Percentiles rank a stretch among this genome's conserved stretches.
Evolutionary conservation across 1,140 invertebrate genomes (phyloP).

Genomic region (Aethina tumida): DNA sequence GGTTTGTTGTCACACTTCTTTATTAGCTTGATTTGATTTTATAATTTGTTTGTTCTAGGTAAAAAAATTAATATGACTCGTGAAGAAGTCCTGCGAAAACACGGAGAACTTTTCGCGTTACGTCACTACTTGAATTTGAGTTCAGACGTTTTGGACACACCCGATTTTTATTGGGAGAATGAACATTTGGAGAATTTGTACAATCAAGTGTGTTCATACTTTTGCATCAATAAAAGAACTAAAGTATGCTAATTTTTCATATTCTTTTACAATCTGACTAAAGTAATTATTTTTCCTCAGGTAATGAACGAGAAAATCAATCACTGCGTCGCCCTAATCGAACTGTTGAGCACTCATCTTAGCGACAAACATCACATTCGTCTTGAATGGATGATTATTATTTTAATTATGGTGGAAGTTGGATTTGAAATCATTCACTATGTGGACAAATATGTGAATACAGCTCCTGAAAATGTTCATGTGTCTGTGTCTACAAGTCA

Average conservation of each 20-base stretch:
- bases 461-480: no score
- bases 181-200: slow-evolving; percentile 79
- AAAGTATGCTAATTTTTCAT: slow-evolving; percentile 41
- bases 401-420: slow-evolving; percentile 91
- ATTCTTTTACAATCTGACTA: neutral
- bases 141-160: slow-evolving; percentile 86
- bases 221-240: slow-evolving; percentile 75
- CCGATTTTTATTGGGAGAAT: slow-evolving; percentile 96
- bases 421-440: slow-evolving; percentile 80
- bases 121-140: slow-evolving; percentile 85
- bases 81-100: slow-evolving; percentile 71
- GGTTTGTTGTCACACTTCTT: slow-evolving; percentile 7
- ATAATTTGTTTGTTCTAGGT: slow-evolving; percentile 35
- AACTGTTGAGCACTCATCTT: slow-evolving; percentile 76
- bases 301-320: slow-evolving; percentile 92
- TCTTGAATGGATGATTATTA: slow-evolving; percentile 94
- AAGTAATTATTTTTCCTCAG: slow-evolving; percentile 40
- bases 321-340: slow-evolving; percentile 84
- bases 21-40: neutral
- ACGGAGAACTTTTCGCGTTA: slow-evolving; percentile 83
- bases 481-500: no score
- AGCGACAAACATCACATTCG: slow-evolving; percentile 84
- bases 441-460: slow-evolving; percentile 41
- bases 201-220: slow-evolving; percentile 67
- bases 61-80: slow-evolving; percentile 55